These are phyloP conservation scores for Entelurus aequoreus DNA, from an alignment of 2,113 vertebrate species.

Conservation along the genomic window DNA sequence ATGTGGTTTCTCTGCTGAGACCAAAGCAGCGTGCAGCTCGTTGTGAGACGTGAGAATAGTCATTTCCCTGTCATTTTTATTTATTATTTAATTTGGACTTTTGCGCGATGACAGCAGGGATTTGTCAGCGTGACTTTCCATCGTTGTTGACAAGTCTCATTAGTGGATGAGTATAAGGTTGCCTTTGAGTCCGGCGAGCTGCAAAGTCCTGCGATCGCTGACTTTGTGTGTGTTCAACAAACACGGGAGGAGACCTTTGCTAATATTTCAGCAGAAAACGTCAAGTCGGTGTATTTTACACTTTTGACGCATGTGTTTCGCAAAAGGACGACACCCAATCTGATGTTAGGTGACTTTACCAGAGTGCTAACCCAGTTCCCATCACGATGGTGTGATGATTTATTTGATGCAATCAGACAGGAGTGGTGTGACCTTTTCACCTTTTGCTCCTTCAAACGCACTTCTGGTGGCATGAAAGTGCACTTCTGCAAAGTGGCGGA, in stretches of 20 bases:
- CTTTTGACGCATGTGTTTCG: background rate
- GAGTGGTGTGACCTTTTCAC: conserved; percentile 10
- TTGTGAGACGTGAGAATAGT: background rate
- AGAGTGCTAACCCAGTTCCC: background rate
- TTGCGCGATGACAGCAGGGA: conserved; percentile 1
- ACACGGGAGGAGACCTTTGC: background rate
- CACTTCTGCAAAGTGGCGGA: background rate
- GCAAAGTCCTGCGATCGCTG: background rate
- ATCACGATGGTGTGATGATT: conserved; percentile 5
- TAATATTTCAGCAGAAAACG: background rate
- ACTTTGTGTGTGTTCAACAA: background rate
- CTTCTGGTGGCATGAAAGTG: background rate
- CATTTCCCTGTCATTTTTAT: conserved; percentile 1
- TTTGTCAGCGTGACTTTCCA: background rate
- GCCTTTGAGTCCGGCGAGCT: background rate
- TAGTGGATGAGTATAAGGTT: background rate
- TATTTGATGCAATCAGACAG: conserved; percentile 24
- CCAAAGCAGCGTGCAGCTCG: background rate
- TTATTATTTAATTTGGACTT: background rate
- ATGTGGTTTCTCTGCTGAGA: background rate
- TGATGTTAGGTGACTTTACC: background rate
- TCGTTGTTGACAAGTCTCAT: background rate
- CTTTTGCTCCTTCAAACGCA: background rate
- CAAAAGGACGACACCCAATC: background rate
- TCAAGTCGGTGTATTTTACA: background rate